A percentile compares a stretch with the other conserved stretches of the same genome.
phyloP scores from a whole-genome alignment of 2,797 vertebrate genomes.

The Chlorospingus semifuscus region DNA sequence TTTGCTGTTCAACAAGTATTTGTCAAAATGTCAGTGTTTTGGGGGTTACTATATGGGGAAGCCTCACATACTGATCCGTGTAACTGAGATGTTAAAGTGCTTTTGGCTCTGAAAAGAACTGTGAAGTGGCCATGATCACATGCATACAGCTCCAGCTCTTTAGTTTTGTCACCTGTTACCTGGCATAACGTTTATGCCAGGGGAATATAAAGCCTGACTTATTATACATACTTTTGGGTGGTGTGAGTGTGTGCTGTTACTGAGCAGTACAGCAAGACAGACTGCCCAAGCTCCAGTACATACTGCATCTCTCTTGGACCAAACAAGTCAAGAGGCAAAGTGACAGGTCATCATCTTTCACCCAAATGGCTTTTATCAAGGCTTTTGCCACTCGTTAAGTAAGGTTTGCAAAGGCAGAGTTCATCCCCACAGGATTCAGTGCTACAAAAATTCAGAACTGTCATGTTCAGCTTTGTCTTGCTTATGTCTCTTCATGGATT shows the following conservation, averaged over 20 bases:
- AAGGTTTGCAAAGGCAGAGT: neutral
- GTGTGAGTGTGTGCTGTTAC: no score
- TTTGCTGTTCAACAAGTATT: neutral
- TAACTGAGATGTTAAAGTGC: neutral
- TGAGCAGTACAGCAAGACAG: neutral
- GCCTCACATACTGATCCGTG: neutral
- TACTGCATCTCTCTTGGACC: neutral
- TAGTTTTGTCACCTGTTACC: neutral
- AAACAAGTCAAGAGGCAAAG: neutral
- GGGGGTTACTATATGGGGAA: neutral
- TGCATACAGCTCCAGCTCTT: neutral
- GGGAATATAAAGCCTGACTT: neutral
- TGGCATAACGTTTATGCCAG: neutral
- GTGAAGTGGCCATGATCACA: rapidly evolving
- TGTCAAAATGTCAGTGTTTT: neutral
- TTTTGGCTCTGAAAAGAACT: neutral
- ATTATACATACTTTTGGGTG: neutral
- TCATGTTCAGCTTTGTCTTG: neutral
- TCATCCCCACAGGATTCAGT: neutral
- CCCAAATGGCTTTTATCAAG: neutral
- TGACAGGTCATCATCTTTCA: neutral
- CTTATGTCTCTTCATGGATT: neutral
- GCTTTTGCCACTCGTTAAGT: neutral
- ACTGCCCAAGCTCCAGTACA: neutral
- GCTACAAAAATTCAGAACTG: neutral